phyloP scores from a whole-genome alignment of 2,888 invertebrate genomes.

The Tetramorium bicarinatum region DNA sequence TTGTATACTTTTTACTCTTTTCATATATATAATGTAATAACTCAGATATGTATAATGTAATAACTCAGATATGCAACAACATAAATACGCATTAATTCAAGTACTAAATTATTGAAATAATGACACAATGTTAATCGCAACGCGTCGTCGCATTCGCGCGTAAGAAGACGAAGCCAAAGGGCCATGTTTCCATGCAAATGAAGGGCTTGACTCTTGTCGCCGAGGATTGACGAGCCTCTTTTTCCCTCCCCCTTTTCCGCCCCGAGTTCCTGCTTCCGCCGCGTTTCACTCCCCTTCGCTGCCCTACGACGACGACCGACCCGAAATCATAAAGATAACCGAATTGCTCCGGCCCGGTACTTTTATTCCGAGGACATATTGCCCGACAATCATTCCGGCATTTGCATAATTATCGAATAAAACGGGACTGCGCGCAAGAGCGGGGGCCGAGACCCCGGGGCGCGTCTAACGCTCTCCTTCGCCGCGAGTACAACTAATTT shows the following conservation, averaged over 20 bases:
- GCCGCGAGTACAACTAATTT: constrained; percentile 81
- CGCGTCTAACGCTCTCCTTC: constrained; percentile 69
- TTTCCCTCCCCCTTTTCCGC: constrained; percentile 56
- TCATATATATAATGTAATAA: neutral
- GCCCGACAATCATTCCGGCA: constrained; percentile 85
- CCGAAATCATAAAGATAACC: constrained; percentile 86
- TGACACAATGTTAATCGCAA: constrained; percentile 77
- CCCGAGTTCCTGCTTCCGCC: constrained; percentile 59
- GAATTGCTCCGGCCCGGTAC: constrained; percentile 82
- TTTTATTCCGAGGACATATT: constrained; percentile 85
- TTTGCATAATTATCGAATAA: constrained; percentile 87
- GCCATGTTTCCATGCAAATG: constrained; percentile 85
- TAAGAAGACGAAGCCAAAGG: constrained; percentile 29
- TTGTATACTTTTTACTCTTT: neutral
- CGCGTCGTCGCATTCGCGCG: constrained; percentile 45
- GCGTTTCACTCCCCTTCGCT: constrained; percentile 58
- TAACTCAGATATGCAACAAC: neutral
- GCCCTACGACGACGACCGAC: constrained; percentile 67
- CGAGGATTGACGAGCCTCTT: constrained; percentile 44
- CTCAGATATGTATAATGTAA: neutral
- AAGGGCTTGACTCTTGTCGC: constrained; percentile 80
- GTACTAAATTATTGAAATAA: neutral
- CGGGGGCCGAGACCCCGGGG: constrained; percentile 64
- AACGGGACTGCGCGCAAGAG: constrained; percentile 69
- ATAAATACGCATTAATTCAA: neutral